Base-by-base conservation (phyloP, 1,140 invertebrate species). In the Dufourea novaeangliae region DNA sequence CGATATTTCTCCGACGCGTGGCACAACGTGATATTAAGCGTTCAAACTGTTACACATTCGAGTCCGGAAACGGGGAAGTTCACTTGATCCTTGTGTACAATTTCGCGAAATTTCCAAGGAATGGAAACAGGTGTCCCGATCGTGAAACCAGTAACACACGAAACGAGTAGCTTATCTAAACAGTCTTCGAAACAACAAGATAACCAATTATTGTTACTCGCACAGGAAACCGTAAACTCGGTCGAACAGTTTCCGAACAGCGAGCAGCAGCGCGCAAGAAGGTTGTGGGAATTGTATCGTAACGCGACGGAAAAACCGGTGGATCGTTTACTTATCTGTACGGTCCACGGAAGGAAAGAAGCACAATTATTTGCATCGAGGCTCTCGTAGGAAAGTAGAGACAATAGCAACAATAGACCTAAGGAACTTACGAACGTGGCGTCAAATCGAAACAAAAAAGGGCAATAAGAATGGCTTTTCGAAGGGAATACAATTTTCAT, bases 301-400 rank as follows among this genome's bases (percentile, higher is more conserved):
- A 4, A 22, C 17, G 11, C 52, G 25, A 2, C 3, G 25, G 25
- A 56, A 14, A 29, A 56, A 56, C 52, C 2, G 11, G 34, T 37
- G 52, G 50, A 52, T 56, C 22, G 52, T 56, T 56, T 12, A 56
- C 22, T 56, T 56, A 56, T 56, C 52, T 29, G 52, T 27, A 29
- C 25, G 20, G 52, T 56, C 11, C 20, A 11, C 10, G 22, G 22
- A 27, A 29, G 25, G 22, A 56, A 10, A 27, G 6, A 56, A n/a
- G n/a, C n/a, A 11, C 52, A 29, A 56, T 32, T 32, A 32, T 57
- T 57, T 32, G 17, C 54, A 20, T 17, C 4, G 27, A 3, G 4
- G 27, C 14, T 29, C 52, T 29, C 52, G 2, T 10, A 12, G 25
- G 25, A 56, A 12, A 12, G 8, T 4, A 12, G 25, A 29, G 12